These are phyloP conservation scores for Zygogramma bicolorata DNA, from an alignment of 2,888 invertebrate species.

Conservation along the genomic window DNA sequence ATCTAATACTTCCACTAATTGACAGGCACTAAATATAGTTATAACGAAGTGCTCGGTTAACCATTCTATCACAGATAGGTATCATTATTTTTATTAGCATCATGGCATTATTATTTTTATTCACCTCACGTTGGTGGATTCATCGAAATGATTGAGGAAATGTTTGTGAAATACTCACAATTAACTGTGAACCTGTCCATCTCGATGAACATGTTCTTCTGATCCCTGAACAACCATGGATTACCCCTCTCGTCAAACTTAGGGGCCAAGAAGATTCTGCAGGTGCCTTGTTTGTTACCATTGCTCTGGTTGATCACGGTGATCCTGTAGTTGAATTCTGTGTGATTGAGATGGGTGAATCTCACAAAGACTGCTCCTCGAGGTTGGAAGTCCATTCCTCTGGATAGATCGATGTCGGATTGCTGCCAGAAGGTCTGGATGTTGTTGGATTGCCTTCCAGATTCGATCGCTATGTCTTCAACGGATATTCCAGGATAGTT, in stretches of 20 bases:
- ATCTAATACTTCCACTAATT: too few species aligned
- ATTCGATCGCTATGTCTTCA: conserved; percentile 69
- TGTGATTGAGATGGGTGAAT: conserved; percentile 84
- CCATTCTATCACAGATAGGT: too few species aligned
- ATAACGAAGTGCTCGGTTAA: too few species aligned
- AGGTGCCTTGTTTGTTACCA: conserved; percentile 70
- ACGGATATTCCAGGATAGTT: conserved; percentile 75
- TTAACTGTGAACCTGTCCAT: conserved; percentile 78
- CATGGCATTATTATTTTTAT: too few species aligned
- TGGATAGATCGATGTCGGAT: conserved; percentile 80
- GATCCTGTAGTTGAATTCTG: conserved; percentile 75
- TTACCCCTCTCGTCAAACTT: conserved; percentile 75
- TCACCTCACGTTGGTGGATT: too few species aligned
- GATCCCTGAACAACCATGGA: conserved; percentile 73
- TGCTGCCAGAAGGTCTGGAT: conserved; percentile 84
- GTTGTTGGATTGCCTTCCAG: conserved; percentile 68
- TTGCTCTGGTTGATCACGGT: conserved; percentile 64
- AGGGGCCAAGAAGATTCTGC: conserved; percentile 79
- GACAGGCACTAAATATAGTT: too few species aligned
- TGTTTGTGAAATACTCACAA: conserved; percentile 68
- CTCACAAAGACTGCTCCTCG: conserved; percentile 74
- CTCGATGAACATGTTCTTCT: conserved; percentile 77
- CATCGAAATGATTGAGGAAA: too few species aligned
- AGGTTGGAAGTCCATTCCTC: conserved; percentile 87
- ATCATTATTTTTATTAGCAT: too few species aligned